phyloP scores from a whole-genome alignment of 2,797 vertebrate species.

The Syndactyla subalaris region DNA sequence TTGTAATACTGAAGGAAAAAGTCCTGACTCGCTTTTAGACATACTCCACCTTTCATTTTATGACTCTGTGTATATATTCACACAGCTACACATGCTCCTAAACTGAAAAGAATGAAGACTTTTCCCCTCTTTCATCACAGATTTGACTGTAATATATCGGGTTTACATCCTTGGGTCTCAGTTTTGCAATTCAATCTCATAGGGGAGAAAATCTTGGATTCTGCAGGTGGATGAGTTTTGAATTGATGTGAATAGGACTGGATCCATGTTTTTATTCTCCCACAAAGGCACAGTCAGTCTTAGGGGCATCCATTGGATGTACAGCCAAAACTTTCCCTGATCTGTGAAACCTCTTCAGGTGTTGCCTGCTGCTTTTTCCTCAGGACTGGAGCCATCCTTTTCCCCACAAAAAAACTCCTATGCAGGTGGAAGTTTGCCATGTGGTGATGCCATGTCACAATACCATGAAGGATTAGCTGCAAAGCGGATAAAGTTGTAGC shows the following conservation, averaged over 20 bases:
- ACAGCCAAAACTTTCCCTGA: background rate
- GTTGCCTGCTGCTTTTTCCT: background rate
- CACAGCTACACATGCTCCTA: background rate
- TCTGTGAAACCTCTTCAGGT: background rate
- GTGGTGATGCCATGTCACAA: rapidly evolving
- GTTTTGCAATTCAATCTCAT: background rate
- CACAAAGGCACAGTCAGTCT: background rate
- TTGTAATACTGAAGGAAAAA: conserved; percentile 6
- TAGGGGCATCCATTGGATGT: background rate
- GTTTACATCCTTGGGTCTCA: background rate
- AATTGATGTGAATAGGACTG: background rate
- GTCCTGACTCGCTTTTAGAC: background rate
- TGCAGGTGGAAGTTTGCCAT: background rate
- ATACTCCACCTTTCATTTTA: background rate
- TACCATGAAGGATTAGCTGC: background rate
- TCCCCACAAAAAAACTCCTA: background rate
- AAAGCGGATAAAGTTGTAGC: background rate
- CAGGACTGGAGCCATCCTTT: background rate
- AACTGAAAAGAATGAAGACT: background rate
- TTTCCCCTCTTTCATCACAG: background rate
- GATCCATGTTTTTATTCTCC: background rate
- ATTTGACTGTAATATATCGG: background rate
- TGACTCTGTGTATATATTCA: background rate
- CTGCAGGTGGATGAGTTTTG: background rate
- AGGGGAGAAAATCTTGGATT: background rate